Base-by-base conservation (phyloP, 2,888 invertebrate species). In the Cataglyphis rosenhaueri region DNA sequence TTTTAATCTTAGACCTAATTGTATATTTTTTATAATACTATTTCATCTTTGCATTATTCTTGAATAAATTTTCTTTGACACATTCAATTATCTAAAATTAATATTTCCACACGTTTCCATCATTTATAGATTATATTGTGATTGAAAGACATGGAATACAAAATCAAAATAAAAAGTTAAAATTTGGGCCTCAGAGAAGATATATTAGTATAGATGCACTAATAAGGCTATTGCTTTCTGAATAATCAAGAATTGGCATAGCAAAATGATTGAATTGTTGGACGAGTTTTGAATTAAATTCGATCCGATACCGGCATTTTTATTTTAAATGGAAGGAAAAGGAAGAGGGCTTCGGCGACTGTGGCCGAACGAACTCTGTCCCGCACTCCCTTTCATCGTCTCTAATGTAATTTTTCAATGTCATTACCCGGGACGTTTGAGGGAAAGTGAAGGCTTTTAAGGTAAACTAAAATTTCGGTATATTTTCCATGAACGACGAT, bases 381-480 rank as follows among this genome's bases (percentile, higher is more conserved):
- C 82, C 78, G 78, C 83, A 41, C 84, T 86, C 91, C 90, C 90
- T 91, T 91, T 91, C 87, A 91, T 88, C 89, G 88, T 68, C 82
- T 83, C 84, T 91, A 92, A 92, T 76, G 86, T 82, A 89, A 92
- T 92, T 92, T 92, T 92, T 91, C 86, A 88, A 91, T 87, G 87
- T 89, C 86, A 86, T 92, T 91, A 90, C 83, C 82, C 86, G 84
- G 81, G 82, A 82, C 89, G 87, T 87, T 89, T 87, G 85, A 91
- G 88, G 84, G 85, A 86, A 88, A 85, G 88, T 85, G 83, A 65
- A 84, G 78, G 87, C 86, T 90, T 87, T 89, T 89, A 90, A 86
- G 83, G 86, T 83, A 86, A 89, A 88, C 84, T 86, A 78, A 88
- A 79, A 86, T 88, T 88, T 89, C 86, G 83, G 74, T 87, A 82